phyloP scores from a whole-genome alignment of 30 jellyfish, hydroid and myxozoan genomes.

The Catostylus mosaicus region DNA sequence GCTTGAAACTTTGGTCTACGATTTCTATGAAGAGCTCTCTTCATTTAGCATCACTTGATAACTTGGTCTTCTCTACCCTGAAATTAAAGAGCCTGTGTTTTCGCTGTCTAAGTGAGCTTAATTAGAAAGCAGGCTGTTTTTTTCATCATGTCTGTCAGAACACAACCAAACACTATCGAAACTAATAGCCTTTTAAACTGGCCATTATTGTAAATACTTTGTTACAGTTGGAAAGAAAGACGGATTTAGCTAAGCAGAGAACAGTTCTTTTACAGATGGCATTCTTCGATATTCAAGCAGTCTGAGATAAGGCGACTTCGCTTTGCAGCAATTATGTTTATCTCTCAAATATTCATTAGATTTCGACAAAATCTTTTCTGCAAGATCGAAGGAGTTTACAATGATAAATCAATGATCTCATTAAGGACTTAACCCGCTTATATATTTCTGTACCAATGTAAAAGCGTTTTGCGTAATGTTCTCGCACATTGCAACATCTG shows the following conservation, averaged over 20 bases:
- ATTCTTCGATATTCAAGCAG: slow-evolving; percentile 51
- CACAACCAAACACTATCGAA: slow-evolving; percentile 29
- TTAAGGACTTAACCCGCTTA: slow-evolving; percentile 83
- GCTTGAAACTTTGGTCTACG: no score
- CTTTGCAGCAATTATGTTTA: slow-evolving; percentile 72
- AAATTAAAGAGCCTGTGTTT: neutral
- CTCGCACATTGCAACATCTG: slow-evolving; percentile 76
- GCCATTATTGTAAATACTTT: slow-evolving; percentile 33
- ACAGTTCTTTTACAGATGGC: slow-evolving; percentile 71
- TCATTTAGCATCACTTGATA: neutral
- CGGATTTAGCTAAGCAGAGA: slow-evolving; percentile 55
- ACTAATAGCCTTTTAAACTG: slow-evolving; percentile 44
- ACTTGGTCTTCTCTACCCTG: neutral
- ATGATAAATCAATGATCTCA: slow-evolving; percentile 75
- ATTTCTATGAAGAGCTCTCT: no score
- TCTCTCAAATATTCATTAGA: slow-evolving; percentile 72
- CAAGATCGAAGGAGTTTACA: slow-evolving; percentile 79
- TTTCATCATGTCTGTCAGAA: slow-evolving; percentile 49
- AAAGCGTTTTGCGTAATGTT: slow-evolving; percentile 65
- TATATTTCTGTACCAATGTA: slow-evolving; percentile 76
- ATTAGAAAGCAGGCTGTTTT: slow-evolving; percentile 29
- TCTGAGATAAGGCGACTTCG: slow-evolving; percentile 65
- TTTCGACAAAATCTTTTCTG: slow-evolving; percentile 76
- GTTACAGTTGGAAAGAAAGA: slow-evolving; percentile 56
- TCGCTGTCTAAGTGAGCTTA: neutral